A percentile compares a stretch with the other conserved stretches of the same genome.
Conservation (phyloP, 2,797 vertebrate genomes). For the Columba guinea region DNA sequence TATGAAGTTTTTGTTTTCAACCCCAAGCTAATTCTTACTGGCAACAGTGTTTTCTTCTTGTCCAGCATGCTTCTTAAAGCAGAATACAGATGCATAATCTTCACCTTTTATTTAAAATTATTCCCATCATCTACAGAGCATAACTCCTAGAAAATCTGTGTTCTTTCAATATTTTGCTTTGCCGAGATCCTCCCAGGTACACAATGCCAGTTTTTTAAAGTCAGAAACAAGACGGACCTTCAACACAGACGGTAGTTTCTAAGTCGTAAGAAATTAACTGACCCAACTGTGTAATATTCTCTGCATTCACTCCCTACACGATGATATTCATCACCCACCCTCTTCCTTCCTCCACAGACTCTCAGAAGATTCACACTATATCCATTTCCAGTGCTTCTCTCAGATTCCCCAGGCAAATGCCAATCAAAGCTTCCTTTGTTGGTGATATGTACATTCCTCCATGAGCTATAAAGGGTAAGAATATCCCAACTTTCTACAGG, state of each 20-base stretch:
- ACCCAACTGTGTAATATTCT: background rate
- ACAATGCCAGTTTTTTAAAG: background rate
- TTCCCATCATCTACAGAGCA: background rate
- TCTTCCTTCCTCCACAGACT: slow-evolving; percentile 63
- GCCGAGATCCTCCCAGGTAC: background rate
- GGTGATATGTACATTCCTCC: slow-evolving; percentile 49
- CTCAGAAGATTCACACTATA: slow-evolving; percentile 65
- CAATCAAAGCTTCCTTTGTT: slow-evolving; percentile 63
- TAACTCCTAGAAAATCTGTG: background rate
- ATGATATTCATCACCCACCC: slow-evolving; percentile 31
- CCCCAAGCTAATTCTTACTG: background rate
- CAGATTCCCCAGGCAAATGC: slow-evolving; percentile 53
- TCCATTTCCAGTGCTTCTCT: slow-evolving; percentile 52
- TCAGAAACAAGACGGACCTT: background rate
- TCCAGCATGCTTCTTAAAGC: background rate
- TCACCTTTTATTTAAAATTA: background rate
- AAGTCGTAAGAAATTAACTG: background rate
- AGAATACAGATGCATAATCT: background rate
- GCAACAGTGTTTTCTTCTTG: background rate
- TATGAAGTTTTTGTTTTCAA: background rate
- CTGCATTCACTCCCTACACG: slow-evolving; percentile 8
- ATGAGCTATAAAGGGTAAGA: slow-evolving; percentile 62
- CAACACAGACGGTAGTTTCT: background rate
- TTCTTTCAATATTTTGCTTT: background rate
- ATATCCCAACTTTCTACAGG: slow-evolving; percentile 54